phyloP scores from a whole-genome alignment of 2,888 invertebrate genomes.

The Melieria crassipennis region DNA sequence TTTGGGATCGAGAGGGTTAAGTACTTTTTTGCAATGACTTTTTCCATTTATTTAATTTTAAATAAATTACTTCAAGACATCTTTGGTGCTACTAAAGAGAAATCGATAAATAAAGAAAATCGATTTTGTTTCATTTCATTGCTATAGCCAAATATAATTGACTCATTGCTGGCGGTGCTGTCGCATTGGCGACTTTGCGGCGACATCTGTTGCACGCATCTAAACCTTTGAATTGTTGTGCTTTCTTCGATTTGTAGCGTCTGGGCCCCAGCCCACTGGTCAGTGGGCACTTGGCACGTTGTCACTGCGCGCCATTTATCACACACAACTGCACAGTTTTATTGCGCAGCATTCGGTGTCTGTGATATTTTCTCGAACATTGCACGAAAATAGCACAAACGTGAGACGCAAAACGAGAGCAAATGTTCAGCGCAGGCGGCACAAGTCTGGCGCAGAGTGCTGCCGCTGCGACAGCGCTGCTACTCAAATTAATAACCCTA shows the following conservation, averaged over 20 bases:
- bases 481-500: conserved; percentile 64
- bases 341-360: background rate
- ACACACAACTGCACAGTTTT: background rate
- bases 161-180: too few relatives aligned
- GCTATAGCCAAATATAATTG: too few relatives aligned
- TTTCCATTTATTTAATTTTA: too few relatives aligned
- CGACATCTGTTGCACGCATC: conserved; percentile 1
- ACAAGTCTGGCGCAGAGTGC: too few relatives aligned
- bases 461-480: background rate
- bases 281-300: background rate
- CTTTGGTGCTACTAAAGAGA: too few relatives aligned
- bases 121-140: too few relatives aligned
- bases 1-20: too few relatives aligned
- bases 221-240: background rate
- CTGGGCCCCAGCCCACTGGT: background rate
- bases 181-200: background rate
- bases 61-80: too few relatives aligned
- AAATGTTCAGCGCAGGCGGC: background rate
- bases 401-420: background rate
- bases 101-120: too few relatives aligned
- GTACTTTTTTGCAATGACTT: too few relatives aligned
- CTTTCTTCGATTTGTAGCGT: background rate
- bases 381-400: background rate
- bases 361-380: background rate
- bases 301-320: background rate